Evolutionary conservation across 2,797 vertebrate genomes (phyloP).

Genomic region (Coregonus sp.): DNA sequence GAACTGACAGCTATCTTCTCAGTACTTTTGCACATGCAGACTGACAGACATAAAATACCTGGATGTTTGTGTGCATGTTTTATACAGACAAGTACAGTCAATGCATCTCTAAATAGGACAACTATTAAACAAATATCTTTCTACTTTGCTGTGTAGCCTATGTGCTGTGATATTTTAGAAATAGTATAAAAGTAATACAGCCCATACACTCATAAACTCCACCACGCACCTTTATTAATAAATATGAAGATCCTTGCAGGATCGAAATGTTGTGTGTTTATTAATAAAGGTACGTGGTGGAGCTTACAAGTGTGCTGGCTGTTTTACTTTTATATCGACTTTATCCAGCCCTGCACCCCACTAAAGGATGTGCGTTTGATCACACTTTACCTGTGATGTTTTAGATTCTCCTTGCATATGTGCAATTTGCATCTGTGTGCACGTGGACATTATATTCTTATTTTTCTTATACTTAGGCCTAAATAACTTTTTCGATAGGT

Average conservation of each 20-base stretch:
- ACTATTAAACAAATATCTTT: not conserved
- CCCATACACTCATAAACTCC: too few relatives aligned
- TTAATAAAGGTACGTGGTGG: too few relatives aligned
- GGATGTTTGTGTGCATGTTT: not conserved
- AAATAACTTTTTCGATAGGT: not conserved
- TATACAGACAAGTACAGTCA: too few relatives aligned
- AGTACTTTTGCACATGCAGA: not conserved
- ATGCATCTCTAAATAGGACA: not conserved
- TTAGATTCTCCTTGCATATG: not conserved
- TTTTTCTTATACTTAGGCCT: not conserved
- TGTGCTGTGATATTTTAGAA: too few relatives aligned
- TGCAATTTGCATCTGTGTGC: not conserved
- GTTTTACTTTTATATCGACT: too few relatives aligned
- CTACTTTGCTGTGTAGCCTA: not conserved
- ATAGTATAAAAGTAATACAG: too few relatives aligned
- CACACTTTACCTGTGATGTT: not conserved
- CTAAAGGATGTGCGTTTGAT: too few relatives aligned
- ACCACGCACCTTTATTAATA: too few relatives aligned
- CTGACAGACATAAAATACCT: not conserved
- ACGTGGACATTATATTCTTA: not conserved
- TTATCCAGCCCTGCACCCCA: too few relatives aligned
- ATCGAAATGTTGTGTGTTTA: too few relatives aligned
- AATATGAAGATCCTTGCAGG: too few relatives aligned
- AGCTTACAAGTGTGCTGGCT: too few relatives aligned
- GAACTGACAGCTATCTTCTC: not conserved